These are phyloP conservation scores for Helostoma temminkii DNA, from an alignment of 2,797 vertebrate species.

Conservation along the genomic window DNA sequence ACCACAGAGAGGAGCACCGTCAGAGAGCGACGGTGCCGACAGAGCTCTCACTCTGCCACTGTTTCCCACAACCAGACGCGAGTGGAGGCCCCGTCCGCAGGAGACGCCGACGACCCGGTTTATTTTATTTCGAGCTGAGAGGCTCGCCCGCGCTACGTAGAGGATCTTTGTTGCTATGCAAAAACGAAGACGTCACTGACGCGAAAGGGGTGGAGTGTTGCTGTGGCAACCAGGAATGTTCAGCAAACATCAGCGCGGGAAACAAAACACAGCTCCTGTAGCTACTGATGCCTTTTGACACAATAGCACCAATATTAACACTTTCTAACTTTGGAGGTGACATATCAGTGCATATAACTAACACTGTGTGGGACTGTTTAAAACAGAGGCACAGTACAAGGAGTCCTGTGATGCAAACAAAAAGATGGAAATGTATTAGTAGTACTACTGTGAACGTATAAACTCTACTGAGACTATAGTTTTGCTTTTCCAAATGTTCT, in stretches of 20 bases:
- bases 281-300: constrained; percentile 44
- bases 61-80: constrained; percentile 7
- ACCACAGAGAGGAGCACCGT: not conserved
- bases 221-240: constrained; percentile 78
- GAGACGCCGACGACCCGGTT: not conserved
- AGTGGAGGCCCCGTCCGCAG: no score
- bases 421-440: not conserved
- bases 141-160: not conserved
- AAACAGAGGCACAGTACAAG: not conserved
- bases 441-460: not conserved
- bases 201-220: constrained; percentile 78
- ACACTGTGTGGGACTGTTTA: not conserved
- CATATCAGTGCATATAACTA: not conserved
- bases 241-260: constrained; percentile 78
- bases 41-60: constrained; percentile 55
- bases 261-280: constrained; percentile 37
- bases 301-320: constrained; percentile 21
- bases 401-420: not conserved
- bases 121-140: not conserved
- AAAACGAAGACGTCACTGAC: constrained; percentile 72
- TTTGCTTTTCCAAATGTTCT: not conserved
- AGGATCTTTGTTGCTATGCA: constrained; percentile 67
- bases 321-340: not conserved
- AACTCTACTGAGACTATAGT: no score
- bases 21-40: not conserved